Percentiles rank a stretch among this genome's conserved stretches.
Conservation (phyloP, 2,113 vertebrate species). For the Ornithorhynchus anatinus region DNA sequence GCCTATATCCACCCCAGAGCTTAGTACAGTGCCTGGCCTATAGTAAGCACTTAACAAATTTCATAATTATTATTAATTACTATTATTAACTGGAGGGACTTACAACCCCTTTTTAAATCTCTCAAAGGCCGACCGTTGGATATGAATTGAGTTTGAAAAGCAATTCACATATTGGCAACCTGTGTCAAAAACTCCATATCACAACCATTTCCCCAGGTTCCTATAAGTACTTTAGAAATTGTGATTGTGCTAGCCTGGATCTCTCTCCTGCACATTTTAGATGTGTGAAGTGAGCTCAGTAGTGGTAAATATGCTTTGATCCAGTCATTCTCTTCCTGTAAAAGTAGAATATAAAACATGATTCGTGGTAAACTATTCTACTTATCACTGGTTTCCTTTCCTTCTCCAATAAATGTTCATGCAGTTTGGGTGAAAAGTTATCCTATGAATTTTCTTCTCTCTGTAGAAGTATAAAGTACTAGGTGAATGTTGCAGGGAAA, state of each 20-base stretch:
- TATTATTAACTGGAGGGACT: no score
- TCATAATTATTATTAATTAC: no score
- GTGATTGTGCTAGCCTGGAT: background rate
- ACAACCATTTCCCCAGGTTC: background rate
- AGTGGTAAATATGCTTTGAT: background rate
- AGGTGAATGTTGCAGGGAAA: no score
- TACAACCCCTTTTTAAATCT: no score
- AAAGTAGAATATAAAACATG: slow-evolving; percentile 8
- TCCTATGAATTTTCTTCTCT: slow-evolving; percentile 2
- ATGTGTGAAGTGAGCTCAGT: background rate
- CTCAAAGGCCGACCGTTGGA: no score
- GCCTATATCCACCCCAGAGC: no score
- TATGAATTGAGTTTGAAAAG: no score
- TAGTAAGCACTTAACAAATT: no score
- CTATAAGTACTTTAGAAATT: background rate
- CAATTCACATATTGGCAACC: no score
- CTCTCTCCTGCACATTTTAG: background rate
- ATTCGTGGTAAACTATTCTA: background rate
- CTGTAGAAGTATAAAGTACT: slow-evolving; percentile 6
- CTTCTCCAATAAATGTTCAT: slow-evolving; percentile 21
- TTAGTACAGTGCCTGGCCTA: no score
- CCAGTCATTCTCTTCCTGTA: background rate
- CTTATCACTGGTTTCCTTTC: background rate
- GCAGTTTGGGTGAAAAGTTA: background rate
- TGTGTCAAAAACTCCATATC: no score